Conservation (phyloP, 2,797 vertebrate genomes). For the Silurus aristotelis region DNA sequence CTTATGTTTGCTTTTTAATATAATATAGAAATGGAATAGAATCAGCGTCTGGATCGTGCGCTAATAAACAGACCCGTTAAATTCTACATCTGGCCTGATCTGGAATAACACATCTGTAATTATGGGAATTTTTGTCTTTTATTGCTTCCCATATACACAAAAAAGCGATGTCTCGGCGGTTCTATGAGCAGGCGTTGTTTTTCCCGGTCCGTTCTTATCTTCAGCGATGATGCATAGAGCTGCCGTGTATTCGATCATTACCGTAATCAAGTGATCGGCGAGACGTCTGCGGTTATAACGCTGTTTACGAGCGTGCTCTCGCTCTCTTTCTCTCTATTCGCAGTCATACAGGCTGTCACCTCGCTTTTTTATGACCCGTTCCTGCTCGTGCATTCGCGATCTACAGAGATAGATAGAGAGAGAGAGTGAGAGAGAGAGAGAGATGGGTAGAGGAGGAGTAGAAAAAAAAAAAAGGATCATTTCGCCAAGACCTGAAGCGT, state of each 20-base stretch:
- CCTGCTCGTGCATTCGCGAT: conserved; percentile 54
- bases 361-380: conserved; percentile 46
- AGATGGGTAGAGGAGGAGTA: not conserved
- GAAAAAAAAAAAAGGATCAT: conserved; percentile 51
- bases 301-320: conserved; percentile 20
- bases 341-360: conserved; percentile 30
- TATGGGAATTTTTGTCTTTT: not conserved
- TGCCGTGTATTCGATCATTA: conserved; percentile 3
- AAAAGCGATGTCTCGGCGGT: not conserved
- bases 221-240: not conserved
- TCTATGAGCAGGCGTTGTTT: not conserved
- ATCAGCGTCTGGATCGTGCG: no score
- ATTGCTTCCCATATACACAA: not conserved
- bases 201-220: not conserved
- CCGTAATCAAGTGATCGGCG: not conserved
- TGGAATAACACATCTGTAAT: not conserved
- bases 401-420: conserved; percentile 49
- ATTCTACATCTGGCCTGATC: not conserved
- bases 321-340: conserved; percentile 4
- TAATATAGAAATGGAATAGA: no score
- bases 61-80: no score
- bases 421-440: conserved; percentile 26
- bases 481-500: conserved; percentile 58
- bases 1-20: no score
- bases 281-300: conserved; percentile 19